Evolutionary conservation across 2,888 invertebrate genomes (phyloP).

Genomic region (Trissoscelio sp.): DNA sequence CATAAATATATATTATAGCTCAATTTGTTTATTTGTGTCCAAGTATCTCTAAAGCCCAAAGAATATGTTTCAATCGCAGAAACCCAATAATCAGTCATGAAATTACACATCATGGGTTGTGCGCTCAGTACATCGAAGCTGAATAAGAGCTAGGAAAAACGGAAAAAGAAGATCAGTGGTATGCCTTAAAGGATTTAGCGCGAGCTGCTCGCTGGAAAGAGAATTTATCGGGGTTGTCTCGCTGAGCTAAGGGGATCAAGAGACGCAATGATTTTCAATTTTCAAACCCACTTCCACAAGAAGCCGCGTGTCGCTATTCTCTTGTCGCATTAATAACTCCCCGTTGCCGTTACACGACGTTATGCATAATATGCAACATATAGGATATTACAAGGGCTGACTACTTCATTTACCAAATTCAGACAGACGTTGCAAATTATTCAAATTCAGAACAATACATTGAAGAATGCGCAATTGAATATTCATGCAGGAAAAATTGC

Average conservation of each 20-base stretch:
- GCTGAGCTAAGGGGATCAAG: conserved; percentile 80
- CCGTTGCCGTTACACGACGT: conserved; percentile 64
- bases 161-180: conserved; percentile 73
- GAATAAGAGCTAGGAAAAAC: conserved; percentile 69
- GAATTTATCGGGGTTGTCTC: conserved; percentile 81
- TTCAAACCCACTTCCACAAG: conserved; percentile 79
- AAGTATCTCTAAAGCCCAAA: conserved; percentile 36
- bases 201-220: conserved; percentile 67
- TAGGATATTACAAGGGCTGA: conserved; percentile 64
- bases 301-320: conserved; percentile 73
- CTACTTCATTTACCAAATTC: conserved; percentile 65
- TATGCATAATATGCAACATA: conserved; percentile 66
- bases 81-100: conserved; percentile 68
- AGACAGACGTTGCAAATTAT: conserved; percentile 61
- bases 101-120: conserved; percentile 65
- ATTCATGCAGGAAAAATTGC: conserved; percentile 23
- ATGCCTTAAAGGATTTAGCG: conserved; percentile 76
- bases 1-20: conserved; percentile 10
- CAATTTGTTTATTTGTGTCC: conserved; percentile 43
- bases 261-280: conserved; percentile 82
- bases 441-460: conserved; percentile 54
- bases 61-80: conserved; percentile 61
- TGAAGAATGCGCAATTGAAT: conserved; percentile 22
- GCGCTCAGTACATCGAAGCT: conserved; percentile 53
- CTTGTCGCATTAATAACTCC: conserved; percentile 71